Evolutionary conservation across 1,140 invertebrate genomes (phyloP), one percentile per base, ranked within the genome.

Genomic region (Matsumurasca onukii): DNA sequence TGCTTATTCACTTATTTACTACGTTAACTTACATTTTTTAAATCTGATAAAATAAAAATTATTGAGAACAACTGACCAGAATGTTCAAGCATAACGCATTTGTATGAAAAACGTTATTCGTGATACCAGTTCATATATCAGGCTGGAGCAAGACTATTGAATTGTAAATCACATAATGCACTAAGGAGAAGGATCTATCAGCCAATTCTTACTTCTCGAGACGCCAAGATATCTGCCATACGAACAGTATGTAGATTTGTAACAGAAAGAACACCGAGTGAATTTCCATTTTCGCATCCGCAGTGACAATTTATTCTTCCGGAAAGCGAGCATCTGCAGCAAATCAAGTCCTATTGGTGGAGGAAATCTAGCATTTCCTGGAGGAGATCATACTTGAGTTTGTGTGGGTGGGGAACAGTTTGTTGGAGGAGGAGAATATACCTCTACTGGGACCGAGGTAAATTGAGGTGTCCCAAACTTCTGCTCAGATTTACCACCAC

Each of bases 251-350:
- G 55, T 59, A 59, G 55, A 59, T 59, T 59, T 59, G 30, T 59
- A 22, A 22, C 24, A 59, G 22, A 59, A 59, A 59, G 55, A 59
- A 59, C 55, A 59, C 55, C 24, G 55, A 27, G 55, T 5, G 55
- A 59, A 22, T 59, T 52, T 59, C 55, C 55, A 59, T 59, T 59
- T 59, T 59, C 55, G 25, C 55, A 24, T 59, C 55, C 55, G 55
- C 55, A 5, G 25, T 24, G 55, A 59, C 55, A 24, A 59, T 59
- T 59, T 59, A 59, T 59, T 59, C 55, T 59, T 59, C 55, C 55
- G 55, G 55, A 59, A 59, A 24, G 25, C 15, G 49, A 12, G 49
- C 15, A 59, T 59, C 55, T 59, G 55, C 55, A 59, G 55, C 55
- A 59, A 59, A 59, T 59, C 55, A 59, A 59, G 55, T 59, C 55